Conservation (phyloP, 2,113 vertebrate genomes). For the Motacilla alba region DNA sequence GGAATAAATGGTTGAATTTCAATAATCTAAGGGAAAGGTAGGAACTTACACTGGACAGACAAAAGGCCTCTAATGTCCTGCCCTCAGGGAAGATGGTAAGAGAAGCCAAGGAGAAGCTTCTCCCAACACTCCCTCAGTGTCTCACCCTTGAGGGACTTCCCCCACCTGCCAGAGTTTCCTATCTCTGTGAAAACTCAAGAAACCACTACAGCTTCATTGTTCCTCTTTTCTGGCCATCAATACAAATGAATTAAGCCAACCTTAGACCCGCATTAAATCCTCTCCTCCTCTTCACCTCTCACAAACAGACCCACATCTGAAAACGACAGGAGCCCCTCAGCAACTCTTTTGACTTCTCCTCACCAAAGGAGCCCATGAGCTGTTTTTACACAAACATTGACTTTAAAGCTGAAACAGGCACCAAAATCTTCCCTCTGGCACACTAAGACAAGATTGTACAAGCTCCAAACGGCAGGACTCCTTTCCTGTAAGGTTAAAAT, state of each 20-base stretch:
- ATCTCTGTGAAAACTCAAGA: not conserved
- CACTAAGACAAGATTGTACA: not conserved
- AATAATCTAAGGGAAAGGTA: not conserved
- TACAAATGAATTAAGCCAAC: not conserved
- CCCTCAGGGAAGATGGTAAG: not conserved
- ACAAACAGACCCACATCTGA: accelerated
- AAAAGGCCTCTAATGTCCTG: not conserved
- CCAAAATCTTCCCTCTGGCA: not conserved
- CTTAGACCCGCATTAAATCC: not conserved
- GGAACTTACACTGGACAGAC: not conserved
- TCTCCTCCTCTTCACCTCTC: not conserved
- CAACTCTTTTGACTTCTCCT: not conserved
- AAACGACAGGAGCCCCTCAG: accelerated
- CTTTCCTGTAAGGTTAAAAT: not conserved
- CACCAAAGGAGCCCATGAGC: not conserved
- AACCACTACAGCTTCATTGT: not conserved
- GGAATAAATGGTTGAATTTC: not conserved
- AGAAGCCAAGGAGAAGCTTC: not conserved
- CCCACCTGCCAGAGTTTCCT: not conserved
- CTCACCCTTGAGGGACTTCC: not conserved
- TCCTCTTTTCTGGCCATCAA: not conserved
- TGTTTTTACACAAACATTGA: not conserved
- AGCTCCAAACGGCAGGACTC: not conserved
- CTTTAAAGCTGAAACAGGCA: not conserved
- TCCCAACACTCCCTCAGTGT: not conserved